These are phyloP conservation scores for Fragum fragum DNA, from an alignment of 2,888 invertebrate species.

Conservation along the genomic window DNA sequence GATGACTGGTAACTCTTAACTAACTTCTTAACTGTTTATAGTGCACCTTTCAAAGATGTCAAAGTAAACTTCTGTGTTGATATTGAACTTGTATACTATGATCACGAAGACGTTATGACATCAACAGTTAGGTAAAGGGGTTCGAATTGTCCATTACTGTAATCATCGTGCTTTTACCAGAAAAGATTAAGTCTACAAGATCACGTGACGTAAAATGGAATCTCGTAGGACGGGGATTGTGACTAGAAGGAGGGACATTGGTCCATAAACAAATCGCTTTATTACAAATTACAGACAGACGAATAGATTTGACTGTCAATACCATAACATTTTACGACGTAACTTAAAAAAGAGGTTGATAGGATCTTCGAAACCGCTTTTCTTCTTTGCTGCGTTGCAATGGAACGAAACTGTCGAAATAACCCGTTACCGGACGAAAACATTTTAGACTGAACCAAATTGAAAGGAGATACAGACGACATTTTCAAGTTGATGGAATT, in stretches of 20 bases:
- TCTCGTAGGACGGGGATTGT: background rate
- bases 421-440: too few species aligned
- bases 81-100: background rate
- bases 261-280: conserved; percentile 21
- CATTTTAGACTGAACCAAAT: too few species aligned
- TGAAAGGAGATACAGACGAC: too few species aligned
- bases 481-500: too few species aligned
- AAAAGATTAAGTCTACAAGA: conserved; percentile 15
- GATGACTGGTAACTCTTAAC: too few species aligned
- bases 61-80: too few species aligned
- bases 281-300: conserved; percentile 21
- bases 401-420: too few species aligned
- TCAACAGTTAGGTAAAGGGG: background rate
- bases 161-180: conserved; percentile 18
- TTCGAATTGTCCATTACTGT: background rate
- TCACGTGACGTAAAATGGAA: conserved; percentile 15
- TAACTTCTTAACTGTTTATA: too few species aligned
- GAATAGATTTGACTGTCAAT: conserved; percentile 27
- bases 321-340: background rate
- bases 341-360: too few species aligned
- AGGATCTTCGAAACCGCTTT: too few species aligned
- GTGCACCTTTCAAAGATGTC: too few species aligned
- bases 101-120: background rate
- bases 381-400: too few species aligned
- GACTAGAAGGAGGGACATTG: background rate